phyloP scores from a whole-genome alignment of 2,113 vertebrate genomes.

The Tylochromis polylepis region DNA sequence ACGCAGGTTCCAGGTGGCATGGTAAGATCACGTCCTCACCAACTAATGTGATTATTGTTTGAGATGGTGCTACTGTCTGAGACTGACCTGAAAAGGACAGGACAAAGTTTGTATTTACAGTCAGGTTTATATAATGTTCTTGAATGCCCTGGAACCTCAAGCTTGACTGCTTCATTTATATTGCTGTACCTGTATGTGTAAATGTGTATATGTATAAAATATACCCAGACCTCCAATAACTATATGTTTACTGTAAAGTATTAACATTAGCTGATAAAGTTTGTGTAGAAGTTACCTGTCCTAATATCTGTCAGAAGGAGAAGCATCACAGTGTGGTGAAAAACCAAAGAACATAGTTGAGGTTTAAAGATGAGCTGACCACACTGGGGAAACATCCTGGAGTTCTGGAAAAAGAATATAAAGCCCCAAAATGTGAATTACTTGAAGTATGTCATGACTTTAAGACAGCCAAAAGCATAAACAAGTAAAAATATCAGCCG shows the following conservation, averaged over 20 bases:
- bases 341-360: fast-evolving
- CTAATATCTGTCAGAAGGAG: neutral
- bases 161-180: neutral
- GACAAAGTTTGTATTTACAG: fast-evolving
- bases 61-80: fast-evolving
- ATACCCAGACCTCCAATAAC: fast-evolving
- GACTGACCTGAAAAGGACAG: neutral
- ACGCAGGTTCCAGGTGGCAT: fast-evolving
- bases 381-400: neutral
- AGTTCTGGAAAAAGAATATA: fast-evolving
- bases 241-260: fast-evolving
- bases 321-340: neutral
- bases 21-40: neutral
- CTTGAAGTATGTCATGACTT: neutral
- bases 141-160: fast-evolving
- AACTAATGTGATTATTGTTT: neutral
- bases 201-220: too few relatives aligned
- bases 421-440: fast-evolving
- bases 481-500: neutral
- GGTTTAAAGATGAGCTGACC: fast-evolving
- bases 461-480: neutral
- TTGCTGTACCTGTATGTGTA: neutral
- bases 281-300: neutral
- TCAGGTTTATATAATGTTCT: neutral
- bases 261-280: fast-evolving